These are phyloP conservation scores for Himalopsyche tibetana DNA, from an alignment of 2,888 invertebrate species.

Conservation along the genomic window DNA sequence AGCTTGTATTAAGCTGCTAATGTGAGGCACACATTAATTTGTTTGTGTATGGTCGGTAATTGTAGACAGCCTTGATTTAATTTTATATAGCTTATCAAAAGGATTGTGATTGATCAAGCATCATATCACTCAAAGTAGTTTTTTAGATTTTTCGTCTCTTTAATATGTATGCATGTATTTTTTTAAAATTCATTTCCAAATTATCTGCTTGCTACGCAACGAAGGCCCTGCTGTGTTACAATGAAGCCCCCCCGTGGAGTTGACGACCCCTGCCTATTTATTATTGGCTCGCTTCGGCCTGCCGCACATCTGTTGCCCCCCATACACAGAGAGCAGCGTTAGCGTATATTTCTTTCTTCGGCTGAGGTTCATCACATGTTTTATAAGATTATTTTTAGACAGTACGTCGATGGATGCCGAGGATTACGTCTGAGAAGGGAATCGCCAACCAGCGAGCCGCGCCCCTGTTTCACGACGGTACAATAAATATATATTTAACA, in stretches of 20 bases:
- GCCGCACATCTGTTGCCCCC: constrained; percentile 56
- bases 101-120: too few relatives aligned
- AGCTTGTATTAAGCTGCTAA: too few relatives aligned
- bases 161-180: too few relatives aligned
- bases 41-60: too few relatives aligned
- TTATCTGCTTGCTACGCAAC: background rate
- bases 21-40: too few relatives aligned
- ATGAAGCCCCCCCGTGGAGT: background rate
- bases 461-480: background rate
- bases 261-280: constrained; percentile 37
- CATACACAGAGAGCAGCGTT: constrained; percentile 45
- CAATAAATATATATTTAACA: too few relatives aligned
- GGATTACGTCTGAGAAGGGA: constrained; percentile 50
- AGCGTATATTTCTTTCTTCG: constrained; percentile 62
- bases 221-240: background rate
- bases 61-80: too few relatives aligned
- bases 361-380: constrained; percentile 61
- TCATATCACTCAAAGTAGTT: too few relatives aligned
- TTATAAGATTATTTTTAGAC: constrained; percentile 61
- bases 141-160: too few relatives aligned
- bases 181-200: too few relatives aligned
- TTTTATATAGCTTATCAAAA: too few relatives aligned
- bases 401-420: constrained; percentile 53
- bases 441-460: constrained; percentile 29
- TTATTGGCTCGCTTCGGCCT: constrained; percentile 46